These are phyloP conservation scores for Rhopalosiphum nymphaeae DNA, from an alignment of 2,888 invertebrate species.

Conservation along the genomic window DNA sequence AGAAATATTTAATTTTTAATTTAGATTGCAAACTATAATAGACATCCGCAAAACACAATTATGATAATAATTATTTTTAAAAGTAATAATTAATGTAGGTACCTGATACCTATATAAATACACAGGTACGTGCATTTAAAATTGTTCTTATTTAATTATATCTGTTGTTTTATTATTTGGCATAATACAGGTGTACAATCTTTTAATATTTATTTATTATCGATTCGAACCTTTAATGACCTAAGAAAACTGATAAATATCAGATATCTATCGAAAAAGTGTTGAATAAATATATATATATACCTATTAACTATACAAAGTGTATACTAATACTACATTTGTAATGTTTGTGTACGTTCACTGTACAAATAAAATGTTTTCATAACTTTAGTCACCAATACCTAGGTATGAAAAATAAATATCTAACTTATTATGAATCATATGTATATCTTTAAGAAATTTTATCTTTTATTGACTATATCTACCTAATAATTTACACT, in stretches of 20 bases:
- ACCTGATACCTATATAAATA: not conserved
- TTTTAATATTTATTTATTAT: not conserved
- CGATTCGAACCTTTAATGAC: not conserved
- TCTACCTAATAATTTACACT: not conserved
- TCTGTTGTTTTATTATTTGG: slow-evolving; percentile 1
- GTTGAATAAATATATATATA: not conserved
- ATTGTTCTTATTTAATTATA: not conserved
- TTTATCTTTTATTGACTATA: not conserved
- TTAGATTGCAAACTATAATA: not conserved
- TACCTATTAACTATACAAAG: not conserved
- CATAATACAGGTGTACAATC: not conserved
- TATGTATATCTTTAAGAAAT: not conserved
- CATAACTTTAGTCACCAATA: not conserved
- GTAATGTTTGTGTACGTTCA: not conserved
- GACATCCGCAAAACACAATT: not conserved
- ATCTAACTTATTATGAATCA: not conserved
- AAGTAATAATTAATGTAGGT: not conserved
- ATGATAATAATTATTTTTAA: not conserved
- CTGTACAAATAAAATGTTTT: not conserved
- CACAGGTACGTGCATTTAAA: not conserved
- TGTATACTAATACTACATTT: not conserved
- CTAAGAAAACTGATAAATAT: not conserved
- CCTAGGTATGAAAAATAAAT: not conserved
- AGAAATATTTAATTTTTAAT: not conserved
- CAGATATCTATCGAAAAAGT: not conserved